Percentiles rank a stretch among this genome's conserved stretches.
Conservation (phyloP, 2,797 vertebrate genomes). For the Periophthalmus magnuspinnatus region DNA sequence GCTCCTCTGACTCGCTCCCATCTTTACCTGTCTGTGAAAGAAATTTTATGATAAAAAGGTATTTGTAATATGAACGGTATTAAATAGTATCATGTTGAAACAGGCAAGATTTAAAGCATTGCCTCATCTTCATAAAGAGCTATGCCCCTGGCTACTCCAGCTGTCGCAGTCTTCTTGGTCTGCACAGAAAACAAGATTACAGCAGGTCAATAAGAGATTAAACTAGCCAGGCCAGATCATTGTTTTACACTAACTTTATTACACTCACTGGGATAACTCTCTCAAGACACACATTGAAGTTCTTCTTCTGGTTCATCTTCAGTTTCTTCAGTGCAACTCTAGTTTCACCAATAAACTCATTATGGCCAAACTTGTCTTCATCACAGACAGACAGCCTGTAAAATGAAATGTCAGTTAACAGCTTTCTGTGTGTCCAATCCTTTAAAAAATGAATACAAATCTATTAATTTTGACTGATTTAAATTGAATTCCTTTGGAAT, state of each 20-base stretch:
- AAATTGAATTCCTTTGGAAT: background rate
- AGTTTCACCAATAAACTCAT: slow-evolving; percentile 97
- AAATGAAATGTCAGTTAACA: slow-evolving; percentile 12
- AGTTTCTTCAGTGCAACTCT: slow-evolving; percentile 93
- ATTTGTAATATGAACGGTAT: slow-evolving; percentile 15
- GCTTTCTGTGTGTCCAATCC: background rate
- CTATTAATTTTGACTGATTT: slow-evolving; percentile 6
- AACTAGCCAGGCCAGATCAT: slow-evolving; percentile 15
- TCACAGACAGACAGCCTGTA: slow-evolving; percentile 93
- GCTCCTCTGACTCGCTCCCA: slow-evolving; percentile 85
- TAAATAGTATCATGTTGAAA: slow-evolving; percentile 43
- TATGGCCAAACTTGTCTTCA: slow-evolving; percentile 97
- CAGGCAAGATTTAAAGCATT: slow-evolving; percentile 52
- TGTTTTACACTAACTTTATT: slow-evolving; percentile 12
- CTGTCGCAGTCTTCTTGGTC: slow-evolving; percentile 89
- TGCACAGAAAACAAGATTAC: slow-evolving; percentile 49
- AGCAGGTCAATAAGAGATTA: slow-evolving; percentile 37
- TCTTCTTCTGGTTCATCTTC: slow-evolving; percentile 93
- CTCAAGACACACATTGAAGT: slow-evolving; percentile 95
- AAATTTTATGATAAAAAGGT: slow-evolving; percentile 10
- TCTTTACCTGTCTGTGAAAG: slow-evolving; percentile 78
- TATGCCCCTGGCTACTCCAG: slow-evolving; percentile 87
- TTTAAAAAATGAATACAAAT: slow-evolving; percentile 1
- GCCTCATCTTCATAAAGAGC: slow-evolving; percentile 95
- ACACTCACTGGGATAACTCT: slow-evolving; percentile 87